Conservation (phyloP, 1,140 invertebrate genomes). For the Drosophila erecta region DNA sequence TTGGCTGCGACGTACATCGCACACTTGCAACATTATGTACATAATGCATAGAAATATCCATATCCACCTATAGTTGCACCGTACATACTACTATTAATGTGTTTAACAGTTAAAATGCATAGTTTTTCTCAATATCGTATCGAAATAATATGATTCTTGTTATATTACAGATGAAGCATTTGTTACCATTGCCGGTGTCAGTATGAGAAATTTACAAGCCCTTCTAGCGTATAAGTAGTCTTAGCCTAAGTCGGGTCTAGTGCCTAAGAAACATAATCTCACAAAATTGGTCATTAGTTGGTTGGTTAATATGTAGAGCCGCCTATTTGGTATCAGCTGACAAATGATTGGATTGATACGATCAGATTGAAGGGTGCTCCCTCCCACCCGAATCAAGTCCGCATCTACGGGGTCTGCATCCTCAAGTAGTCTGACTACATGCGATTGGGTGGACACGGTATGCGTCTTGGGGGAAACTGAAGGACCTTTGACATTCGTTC, state of each 20-base stretch:
- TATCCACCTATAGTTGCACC: constrained; percentile 41
- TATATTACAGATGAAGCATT: constrained; percentile 80
- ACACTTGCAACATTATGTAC: constrained; percentile 43
- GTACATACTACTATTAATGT: constrained; percentile 52
- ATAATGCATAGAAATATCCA: constrained; percentile 47
- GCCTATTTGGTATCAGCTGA: constrained; percentile 11
- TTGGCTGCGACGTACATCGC: constrained; percentile 57
- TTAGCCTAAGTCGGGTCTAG: constrained; percentile 49
- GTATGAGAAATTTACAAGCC: constrained; percentile 77
- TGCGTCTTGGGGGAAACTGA: constrained; percentile 37
- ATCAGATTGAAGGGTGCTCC: constrained; percentile 19
- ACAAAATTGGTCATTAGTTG: constrained; percentile 77
- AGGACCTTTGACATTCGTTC: constrained; percentile 47
- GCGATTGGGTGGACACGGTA: constrained; percentile 21
- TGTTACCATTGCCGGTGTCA: constrained; percentile 44
- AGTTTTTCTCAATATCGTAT: constrained; percentile 37
- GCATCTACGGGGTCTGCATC: constrained; percentile 4
- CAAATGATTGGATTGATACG: constrained; percentile 46
- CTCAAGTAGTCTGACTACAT: constrained; percentile 36
- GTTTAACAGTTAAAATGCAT: constrained; percentile 72
- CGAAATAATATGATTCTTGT: constrained; percentile 65
- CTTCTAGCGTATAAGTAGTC: constrained; percentile 47
- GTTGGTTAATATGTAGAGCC: constrained; percentile 47
- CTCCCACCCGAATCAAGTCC: neutral
- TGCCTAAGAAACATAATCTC: constrained; percentile 66